Evolutionary conservation across 2,113 vertebrate genomes (phyloP).

Genomic region (Agapornis roseicollis): DNA sequence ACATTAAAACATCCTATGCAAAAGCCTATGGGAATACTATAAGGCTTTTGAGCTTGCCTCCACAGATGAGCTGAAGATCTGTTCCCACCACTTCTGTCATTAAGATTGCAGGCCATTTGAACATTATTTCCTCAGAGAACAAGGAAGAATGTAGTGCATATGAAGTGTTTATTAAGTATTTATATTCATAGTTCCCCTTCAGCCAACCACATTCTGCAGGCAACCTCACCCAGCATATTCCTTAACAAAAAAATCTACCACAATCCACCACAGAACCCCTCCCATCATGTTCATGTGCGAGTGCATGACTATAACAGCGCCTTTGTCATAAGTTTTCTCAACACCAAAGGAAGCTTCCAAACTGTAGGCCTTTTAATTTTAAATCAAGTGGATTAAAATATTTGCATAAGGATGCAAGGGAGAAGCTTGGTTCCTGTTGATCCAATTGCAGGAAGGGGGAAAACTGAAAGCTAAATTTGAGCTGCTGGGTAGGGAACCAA

Average conservation of each 20-base stretch:
- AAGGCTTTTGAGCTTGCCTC: neutral
- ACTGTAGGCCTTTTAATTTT: neutral
- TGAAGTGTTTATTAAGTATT: neutral
- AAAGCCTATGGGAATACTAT: neutral
- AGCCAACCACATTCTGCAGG: neutral
- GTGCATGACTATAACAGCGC: neutral
- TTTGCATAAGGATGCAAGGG: neutral
- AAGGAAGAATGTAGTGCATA: neutral
- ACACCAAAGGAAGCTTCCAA: neutral
- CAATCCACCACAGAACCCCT: neutral
- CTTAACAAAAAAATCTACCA: neutral
- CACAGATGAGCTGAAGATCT: neutral
- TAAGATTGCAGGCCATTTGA: neutral
- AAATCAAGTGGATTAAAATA: neutral
- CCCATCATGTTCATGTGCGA: neutral
- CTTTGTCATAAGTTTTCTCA: neutral
- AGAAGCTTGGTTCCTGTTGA: neutral
- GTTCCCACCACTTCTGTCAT: neutral
- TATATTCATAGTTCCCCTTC: neutral
- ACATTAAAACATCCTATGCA: neutral
- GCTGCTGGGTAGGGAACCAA: neutral
- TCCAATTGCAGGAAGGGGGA: neutral
- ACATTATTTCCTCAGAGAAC: neutral
- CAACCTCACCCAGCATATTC: neutral
- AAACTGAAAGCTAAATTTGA: neutral